Evolutionary conservation across 2,888 invertebrate species (phyloP).

Genomic region (Hirudinaria manillensis): DNA sequence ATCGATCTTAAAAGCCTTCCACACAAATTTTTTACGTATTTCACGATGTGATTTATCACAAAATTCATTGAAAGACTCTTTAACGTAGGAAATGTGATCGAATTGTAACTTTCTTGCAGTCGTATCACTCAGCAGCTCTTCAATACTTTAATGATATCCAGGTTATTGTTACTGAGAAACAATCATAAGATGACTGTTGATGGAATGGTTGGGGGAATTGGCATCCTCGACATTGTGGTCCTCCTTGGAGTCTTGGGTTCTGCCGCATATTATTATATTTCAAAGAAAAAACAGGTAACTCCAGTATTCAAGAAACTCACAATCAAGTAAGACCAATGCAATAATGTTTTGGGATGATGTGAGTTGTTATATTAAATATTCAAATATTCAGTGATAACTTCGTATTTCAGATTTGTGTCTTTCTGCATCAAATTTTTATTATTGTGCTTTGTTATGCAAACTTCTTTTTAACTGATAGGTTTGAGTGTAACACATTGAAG

Average conservation of each 20-base stretch:
- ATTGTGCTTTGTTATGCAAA: background rate
- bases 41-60: too few species aligned
- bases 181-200: background rate
- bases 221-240: constrained; percentile 14
- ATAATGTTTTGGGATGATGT: too few species aligned
- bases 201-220: constrained; percentile 4
- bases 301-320: constrained; percentile 24
- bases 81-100: too few species aligned
- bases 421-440: background rate
- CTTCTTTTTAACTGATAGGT: too few species aligned
- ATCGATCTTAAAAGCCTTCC: too few species aligned
- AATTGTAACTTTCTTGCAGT: too few species aligned
- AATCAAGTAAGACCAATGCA: background rate
- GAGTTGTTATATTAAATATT: background rate
- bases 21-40: too few species aligned
- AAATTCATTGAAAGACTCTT: too few species aligned
- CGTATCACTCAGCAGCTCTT: too few species aligned
- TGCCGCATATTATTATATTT: constrained; percentile 21
- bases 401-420: constrained; percentile 43
- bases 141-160: too few species aligned
- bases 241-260: background rate
- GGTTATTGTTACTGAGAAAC: too few species aligned
- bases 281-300: constrained; percentile 19
- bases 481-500: too few species aligned
- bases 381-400: background rate